phyloP scores from a whole-genome alignment of 2,797 vertebrate genomes.

The Otolemur crassicaudatus region DNA sequence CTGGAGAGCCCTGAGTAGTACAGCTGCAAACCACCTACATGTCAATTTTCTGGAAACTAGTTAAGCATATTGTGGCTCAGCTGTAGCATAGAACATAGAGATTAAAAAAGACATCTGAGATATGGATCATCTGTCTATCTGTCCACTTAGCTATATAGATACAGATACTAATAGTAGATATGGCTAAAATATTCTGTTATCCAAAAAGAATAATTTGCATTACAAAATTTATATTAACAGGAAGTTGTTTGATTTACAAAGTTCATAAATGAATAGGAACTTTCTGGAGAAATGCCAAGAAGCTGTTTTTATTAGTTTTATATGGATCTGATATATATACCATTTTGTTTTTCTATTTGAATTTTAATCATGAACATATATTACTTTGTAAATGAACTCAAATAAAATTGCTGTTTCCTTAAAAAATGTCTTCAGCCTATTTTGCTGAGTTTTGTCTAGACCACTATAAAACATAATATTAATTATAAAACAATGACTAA shows the following conservation, averaged over 20 bases:
- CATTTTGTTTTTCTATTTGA: background rate
- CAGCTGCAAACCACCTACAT: background rate
- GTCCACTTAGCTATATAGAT: background rate
- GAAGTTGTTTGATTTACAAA: background rate
- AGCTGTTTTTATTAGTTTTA: conserved; percentile 20
- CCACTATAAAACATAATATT: background rate
- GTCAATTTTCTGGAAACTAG: background rate
- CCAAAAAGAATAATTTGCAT: conserved; percentile 20
- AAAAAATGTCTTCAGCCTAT: background rate
- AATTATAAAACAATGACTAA: conserved; percentile 41
- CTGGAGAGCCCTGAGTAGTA: background rate
- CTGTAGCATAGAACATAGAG: background rate
- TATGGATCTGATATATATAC: background rate
- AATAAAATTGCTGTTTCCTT: background rate
- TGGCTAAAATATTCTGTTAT: background rate
- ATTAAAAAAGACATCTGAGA: background rate
- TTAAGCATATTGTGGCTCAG: background rate
- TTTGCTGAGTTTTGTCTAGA: background rate
- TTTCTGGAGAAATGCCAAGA: background rate
- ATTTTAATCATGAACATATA: background rate
- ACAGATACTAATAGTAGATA: background rate
- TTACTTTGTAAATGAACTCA: conserved; percentile 46
- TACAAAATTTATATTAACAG: background rate
- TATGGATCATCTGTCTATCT: background rate
- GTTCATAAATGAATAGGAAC: conserved; percentile 15